Evolutionary conservation across 2,888 invertebrate species (phyloP), one percentile per base, ranked within the genome.

Genomic region (Kryphioiulus occultus): DNA sequence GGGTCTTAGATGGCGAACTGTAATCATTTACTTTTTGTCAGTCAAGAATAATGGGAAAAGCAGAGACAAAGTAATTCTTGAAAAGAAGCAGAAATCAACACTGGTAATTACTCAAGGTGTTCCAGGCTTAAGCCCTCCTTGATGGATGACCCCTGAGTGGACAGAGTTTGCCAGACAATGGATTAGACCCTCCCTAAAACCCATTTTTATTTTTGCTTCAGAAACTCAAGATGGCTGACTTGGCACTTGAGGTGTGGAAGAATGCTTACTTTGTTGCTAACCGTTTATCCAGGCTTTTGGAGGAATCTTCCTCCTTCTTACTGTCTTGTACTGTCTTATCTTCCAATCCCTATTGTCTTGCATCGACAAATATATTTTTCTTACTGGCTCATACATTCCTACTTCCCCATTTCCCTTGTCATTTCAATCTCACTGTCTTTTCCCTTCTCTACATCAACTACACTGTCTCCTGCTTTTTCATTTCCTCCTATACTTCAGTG

Each of bases 21-120:
- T 26, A 68, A 68, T 68, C 68, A 68, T 68, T 68, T 68, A 68
- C 68, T 68, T 68, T 68, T 68, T 68, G 68, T 68, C 68, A 68
- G 68, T 68, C 68, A 68, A 12, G 68, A 68, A 68, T 68, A 68
- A 68, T 68, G 68, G 68, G 68, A 68, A 68, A 68, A 68, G 68
- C 68, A 68, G 68, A 68, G 68, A 68, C 68, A 68, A 68, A 68
- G 68, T 68, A 68, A 26, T 22, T 68, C 68, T 68, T 68, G 68
- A 68, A 68, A 68, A 68, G 68, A 26, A 68, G 68, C 68, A 68
- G 68, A 68, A 68, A 68, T 68, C 68, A 68, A 68, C 68, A 68
- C 68, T 68, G 68, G 68, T 68, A 68, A 68, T 68, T 68, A 68
- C 68, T 68, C 68, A 68, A 68, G 68, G 68, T 68, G 68, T 68